Conservation (phyloP, 1,140 invertebrate species). For the Macrostomum lignano region DNA sequence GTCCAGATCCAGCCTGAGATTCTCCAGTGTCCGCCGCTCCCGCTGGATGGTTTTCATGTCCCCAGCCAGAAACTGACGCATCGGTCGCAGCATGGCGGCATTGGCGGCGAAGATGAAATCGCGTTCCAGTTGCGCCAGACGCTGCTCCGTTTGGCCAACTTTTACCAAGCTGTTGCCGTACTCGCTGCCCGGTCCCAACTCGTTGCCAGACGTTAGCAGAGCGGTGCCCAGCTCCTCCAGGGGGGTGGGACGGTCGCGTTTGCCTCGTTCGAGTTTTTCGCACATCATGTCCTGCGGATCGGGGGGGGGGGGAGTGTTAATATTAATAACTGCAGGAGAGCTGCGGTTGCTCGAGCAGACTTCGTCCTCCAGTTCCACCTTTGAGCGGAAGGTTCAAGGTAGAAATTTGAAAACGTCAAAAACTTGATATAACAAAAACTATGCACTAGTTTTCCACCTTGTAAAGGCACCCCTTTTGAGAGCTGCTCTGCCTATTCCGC, state of each 20-base stretch:
- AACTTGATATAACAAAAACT: no score
- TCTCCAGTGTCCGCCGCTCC: slow-evolving; percentile 33
- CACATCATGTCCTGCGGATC: slow-evolving; percentile 50
- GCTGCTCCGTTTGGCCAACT: slow-evolving; percentile 57
- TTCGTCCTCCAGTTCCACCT: no score
- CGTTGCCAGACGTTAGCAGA: slow-evolving; percentile 72
- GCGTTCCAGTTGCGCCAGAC: slow-evolving; percentile 53
- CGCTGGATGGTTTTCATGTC: slow-evolving; percentile 76
- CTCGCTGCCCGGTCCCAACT: slow-evolving; percentile 54
- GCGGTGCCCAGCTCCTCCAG: slow-evolving; percentile 55
- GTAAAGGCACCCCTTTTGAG: no score
- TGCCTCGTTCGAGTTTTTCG: slow-evolving; percentile 62
- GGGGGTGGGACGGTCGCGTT: slow-evolving; percentile 49
- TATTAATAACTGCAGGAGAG: no score
- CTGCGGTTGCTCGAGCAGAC: no score
- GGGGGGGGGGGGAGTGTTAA: no score
- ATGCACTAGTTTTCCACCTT: no score
- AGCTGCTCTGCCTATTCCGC: no score
- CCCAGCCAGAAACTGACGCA: slow-evolving; percentile 63
- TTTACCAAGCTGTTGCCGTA: slow-evolving; percentile 63
- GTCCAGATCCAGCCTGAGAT: slow-evolving; percentile 53
- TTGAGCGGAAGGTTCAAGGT: no score
- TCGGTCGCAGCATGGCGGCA: slow-evolving; percentile 53
- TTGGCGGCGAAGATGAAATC: slow-evolving; percentile 53
- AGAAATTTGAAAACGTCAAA: no score